These are phyloP conservation scores for Riparia riparia DNA, from an alignment of 2,113 vertebrate genomes.

Conservation along the genomic window DNA sequence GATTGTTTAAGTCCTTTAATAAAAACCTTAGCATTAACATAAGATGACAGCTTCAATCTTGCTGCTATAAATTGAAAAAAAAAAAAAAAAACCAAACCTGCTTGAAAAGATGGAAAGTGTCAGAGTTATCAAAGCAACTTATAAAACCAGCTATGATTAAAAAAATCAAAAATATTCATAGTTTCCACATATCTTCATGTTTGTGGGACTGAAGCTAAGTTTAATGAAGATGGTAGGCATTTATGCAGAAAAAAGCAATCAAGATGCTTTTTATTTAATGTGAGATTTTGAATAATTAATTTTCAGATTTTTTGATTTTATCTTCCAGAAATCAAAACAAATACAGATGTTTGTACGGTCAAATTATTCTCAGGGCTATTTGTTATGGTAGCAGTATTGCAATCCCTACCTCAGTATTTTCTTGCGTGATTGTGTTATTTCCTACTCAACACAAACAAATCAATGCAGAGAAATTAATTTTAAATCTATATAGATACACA, in stretches of 20 bases:
- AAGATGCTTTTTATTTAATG: not conserved
- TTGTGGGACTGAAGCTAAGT: not conserved
- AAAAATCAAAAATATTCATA: not conserved
- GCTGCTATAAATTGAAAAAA: not conserved
- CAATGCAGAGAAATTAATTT: not conserved
- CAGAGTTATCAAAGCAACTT: not conserved
- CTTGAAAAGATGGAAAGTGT: not conserved
- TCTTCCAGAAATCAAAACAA: not conserved
- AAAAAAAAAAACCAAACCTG: no score
- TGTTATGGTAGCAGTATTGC: not conserved
- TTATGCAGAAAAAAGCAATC: not conserved
- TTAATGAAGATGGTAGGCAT: not conserved
- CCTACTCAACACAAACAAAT: not conserved
- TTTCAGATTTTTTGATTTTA: not conserved
- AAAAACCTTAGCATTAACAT: not conserved
- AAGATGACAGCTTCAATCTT: not conserved
- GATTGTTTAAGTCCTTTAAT: not conserved
- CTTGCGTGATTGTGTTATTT: not conserved
- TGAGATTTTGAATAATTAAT: not conserved
- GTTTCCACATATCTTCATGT: not conserved
- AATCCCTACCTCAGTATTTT: not conserved
- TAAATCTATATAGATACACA: not conserved
- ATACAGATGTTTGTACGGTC: not conserved
- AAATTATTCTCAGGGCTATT: not conserved
- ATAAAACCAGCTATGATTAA: not conserved